phyloP scores from a whole-genome alignment of 2,113 vertebrate genomes.

The Bungarus multicinctus region DNA sequence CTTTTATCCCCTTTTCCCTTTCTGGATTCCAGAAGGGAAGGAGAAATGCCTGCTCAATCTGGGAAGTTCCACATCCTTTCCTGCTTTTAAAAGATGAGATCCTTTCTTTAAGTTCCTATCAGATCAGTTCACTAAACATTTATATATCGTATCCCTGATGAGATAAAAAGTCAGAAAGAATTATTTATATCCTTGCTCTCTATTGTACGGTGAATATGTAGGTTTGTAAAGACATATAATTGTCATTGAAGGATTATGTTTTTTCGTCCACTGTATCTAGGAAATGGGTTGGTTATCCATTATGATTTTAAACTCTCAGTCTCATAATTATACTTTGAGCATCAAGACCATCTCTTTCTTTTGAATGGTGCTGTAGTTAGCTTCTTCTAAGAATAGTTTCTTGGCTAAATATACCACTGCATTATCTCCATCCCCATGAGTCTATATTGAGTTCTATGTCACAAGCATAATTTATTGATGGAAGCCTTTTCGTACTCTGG shows the following conservation, averaged over 20 bases:
- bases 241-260: background rate
- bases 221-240: background rate
- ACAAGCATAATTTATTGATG: background rate
- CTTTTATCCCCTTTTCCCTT: background rate
- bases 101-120: background rate
- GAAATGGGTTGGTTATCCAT: background rate
- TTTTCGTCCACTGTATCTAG: background rate
- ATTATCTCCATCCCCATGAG: background rate
- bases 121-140: background rate
- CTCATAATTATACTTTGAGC: background rate
- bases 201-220: background rate
- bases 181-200: background rate
- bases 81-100: background rate
- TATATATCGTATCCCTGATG: background rate
- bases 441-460: background rate
- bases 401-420: background rate
- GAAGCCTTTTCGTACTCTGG: background rate
- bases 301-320: background rate
- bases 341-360: background rate
- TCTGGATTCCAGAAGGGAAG: background rate
- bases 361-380: background rate
- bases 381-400: background rate
- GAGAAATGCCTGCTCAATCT: background rate
- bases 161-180: background rate
- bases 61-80: background rate